Percentiles rank a stretch among this genome's conserved stretches.
phyloP scores from a whole-genome alignment of 1,140 invertebrate genomes.

The Trinorchestia longiramus region DNA sequence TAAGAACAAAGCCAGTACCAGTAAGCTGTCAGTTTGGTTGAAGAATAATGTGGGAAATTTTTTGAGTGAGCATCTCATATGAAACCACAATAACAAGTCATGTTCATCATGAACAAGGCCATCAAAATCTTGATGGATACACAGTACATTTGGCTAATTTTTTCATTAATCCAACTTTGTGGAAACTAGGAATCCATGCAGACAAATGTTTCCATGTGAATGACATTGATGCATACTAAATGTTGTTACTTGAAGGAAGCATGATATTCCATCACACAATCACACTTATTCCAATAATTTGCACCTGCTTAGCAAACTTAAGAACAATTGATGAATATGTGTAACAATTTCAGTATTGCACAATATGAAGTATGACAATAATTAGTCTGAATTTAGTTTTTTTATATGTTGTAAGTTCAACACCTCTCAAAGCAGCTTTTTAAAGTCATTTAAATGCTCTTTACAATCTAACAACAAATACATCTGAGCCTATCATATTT shows the following conservation, averaged over 20 bases:
- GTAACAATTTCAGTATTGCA: not conserved
- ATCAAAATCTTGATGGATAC: not conserved
- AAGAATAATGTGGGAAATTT: too few species aligned
- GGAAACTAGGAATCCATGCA: not conserved
- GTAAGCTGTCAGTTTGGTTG: too few species aligned
- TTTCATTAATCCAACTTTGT: not conserved
- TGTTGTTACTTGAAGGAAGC: not conserved
- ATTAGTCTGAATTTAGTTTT: not conserved
- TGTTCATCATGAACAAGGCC: too few species aligned
- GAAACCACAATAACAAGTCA: too few species aligned
- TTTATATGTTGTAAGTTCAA: too few species aligned
- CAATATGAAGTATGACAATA: not conserved
- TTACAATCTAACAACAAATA: too few species aligned
- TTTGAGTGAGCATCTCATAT: too few species aligned
- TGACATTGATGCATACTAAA: not conserved
- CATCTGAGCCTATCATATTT: too few species aligned
- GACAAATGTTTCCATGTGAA: not conserved
- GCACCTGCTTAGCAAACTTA: not conserved
- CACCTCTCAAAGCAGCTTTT: too few species aligned
- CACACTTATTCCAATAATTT: not conserved
- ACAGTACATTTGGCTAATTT: not conserved
- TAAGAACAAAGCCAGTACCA: too few species aligned
- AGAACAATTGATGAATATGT: not conserved
- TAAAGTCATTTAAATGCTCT: too few species aligned
- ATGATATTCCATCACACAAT: not conserved